Percentiles rank a stretch among this genome's conserved stretches.
Conservation (phyloP, 2,797 vertebrate genomes). For the Perodicticus potto region DNA sequence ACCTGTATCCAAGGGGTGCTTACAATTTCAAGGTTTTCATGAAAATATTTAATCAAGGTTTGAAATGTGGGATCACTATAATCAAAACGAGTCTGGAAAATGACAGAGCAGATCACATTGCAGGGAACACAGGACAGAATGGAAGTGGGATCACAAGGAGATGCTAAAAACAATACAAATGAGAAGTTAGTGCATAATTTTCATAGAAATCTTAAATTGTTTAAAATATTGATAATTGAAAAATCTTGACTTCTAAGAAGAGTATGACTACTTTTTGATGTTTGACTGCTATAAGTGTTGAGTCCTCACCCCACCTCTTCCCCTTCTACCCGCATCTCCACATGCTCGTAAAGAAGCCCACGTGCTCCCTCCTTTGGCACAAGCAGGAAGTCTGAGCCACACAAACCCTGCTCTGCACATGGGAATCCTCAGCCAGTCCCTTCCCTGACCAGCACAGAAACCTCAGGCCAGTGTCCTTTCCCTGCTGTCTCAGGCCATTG, state of each 20-base stretch:
- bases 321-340: neutral
- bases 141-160: slow-evolving; percentile 62
- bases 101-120: slow-evolving; percentile 85
- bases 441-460: neutral
- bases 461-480: neutral
- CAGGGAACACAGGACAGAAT: slow-evolving; percentile 72
- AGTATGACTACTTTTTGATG: neutral
- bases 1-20: slow-evolving; percentile 65
- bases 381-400: neutral
- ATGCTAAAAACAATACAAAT: neutral
- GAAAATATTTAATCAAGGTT: slow-evolving; percentile 62
- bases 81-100: slow-evolving; percentile 85
- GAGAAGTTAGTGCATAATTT: neutral
- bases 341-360: neutral
- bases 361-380: neutral
- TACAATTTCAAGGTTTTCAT: neutral
- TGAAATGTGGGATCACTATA: slow-evolving; percentile 80
- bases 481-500: neutral
- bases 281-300: neutral
- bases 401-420: neutral
- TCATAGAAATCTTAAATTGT: neutral
- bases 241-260: neutral
- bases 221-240: neutral
- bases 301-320: neutral
- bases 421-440: neutral